phyloP scores from a whole-genome alignment of 2,113 vertebrate species.

The Euleptes europaea region DNA sequence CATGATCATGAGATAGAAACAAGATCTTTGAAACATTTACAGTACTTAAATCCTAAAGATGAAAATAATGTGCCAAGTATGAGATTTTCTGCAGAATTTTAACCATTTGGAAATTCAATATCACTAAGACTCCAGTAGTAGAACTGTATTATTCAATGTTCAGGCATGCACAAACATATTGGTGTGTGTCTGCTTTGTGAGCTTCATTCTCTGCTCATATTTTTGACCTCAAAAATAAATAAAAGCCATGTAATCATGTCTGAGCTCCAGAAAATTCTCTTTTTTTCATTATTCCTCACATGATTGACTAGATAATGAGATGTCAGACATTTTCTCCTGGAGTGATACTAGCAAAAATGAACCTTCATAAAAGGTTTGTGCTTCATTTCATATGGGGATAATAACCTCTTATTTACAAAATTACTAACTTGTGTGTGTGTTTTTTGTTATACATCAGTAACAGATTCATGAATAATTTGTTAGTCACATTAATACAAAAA shows the following conservation, averaged over 20 bases:
- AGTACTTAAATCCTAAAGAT: neutral
- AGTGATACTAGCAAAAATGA: neutral
- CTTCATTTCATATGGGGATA: neutral
- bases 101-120: neutral
- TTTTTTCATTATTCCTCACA: neutral
- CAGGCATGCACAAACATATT: neutral
- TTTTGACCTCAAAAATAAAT: neutral
- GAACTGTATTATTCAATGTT: neutral
- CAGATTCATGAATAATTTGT: constrained; percentile 1
- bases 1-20: neutral
- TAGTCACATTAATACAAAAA: neutral
- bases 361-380: neutral
- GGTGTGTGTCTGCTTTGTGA: neutral
- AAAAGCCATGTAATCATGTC: neutral
- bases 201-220: neutral
- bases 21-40: neutral
- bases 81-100: neutral
- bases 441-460: neutral
- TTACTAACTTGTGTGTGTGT: constrained; percentile 1
- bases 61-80: neutral
- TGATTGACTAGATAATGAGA: constrained; percentile 23
- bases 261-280: neutral
- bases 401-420: constrained; percentile 9
- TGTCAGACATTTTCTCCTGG: neutral
- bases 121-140: neutral